Evolutionary conservation across 2,888 invertebrate genomes (phyloP), one percentile per base, ranked within the genome.

Genomic region (Melikaiella ostensackeni): DNA sequence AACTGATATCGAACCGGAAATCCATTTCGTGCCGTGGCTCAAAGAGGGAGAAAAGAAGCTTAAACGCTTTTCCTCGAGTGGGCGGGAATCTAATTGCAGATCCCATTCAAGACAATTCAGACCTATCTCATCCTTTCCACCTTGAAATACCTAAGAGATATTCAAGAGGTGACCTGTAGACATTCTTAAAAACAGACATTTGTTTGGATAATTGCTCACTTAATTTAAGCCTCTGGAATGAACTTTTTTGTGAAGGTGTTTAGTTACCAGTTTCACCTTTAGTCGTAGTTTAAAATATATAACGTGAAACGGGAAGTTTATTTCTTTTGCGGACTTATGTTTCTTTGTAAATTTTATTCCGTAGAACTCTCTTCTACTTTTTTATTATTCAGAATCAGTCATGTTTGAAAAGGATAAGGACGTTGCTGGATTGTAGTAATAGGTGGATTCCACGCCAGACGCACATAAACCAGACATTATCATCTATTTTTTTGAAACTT

Each of bases 11-110:
- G 2, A 42, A 42, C 24, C 24, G 42, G 19, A 46, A 66, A 46
- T 66, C 16, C 11, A 38, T 55, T 21, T 55, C 55, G 21, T 55
- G 27, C 19, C 9, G 30, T 16, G 30, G 30, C 62, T 62, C 19
- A 66, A 46, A 46, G 9, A 55, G 21, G n/a, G 55, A 7, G 2
- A 35, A 38, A 4, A 30, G 21, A 13, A 42, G 27, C 42, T 66
- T 21, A 24, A 64, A 13, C 13, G 13, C 19, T 46, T 66, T 27
- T 46, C 24, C n/a, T n/a, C 21, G 16, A 24, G 19, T 21, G 19
- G 42, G 27, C 9, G 66, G 9, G 19, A 66, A 66, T 46, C 38
- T 66, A 42, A 66, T 46, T 66, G 13, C 16, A 24, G 42, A 46
- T 46, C 46, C 42, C 27, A 46, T 66, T 66, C 3, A 1, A 13